Evolutionary conservation across 2,113 vertebrate genomes (phyloP).

Genomic region (Pteruthius melanotis): DNA sequence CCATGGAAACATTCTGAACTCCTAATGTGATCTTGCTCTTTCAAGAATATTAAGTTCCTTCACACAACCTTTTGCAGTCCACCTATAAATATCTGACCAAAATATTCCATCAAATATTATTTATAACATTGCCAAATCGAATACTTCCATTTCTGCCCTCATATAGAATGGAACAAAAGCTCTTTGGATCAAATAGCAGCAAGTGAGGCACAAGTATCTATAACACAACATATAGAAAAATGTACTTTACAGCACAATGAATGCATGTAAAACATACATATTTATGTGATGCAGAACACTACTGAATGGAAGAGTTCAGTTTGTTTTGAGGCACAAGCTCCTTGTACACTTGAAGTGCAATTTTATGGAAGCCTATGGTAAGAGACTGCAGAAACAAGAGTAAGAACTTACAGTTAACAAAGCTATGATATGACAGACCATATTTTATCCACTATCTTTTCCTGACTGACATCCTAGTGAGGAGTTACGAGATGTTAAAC

Average conservation of each 20-base stretch:
- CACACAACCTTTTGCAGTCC: not conserved
- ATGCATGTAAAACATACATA: not conserved
- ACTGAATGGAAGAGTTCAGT: not conserved
- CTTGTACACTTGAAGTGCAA: not conserved
- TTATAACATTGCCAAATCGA: not conserved
- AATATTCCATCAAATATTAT: not conserved
- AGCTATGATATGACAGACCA: not conserved
- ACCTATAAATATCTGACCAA: not conserved
- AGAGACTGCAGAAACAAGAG: not conserved
- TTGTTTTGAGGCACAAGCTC: not conserved
- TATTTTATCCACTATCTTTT: not conserved
- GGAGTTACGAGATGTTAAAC: not conserved
- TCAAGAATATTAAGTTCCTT: not conserved
- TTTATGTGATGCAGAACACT: not conserved
- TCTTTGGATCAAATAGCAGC: not conserved
- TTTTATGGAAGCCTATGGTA: not conserved
- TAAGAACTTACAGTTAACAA: not conserved
- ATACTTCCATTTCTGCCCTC: not conserved
- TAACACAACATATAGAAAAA: not conserved
- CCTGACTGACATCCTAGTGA: not conserved
- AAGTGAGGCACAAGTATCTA: not conserved
- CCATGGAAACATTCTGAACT: not conserved
- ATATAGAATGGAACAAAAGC: not conserved
- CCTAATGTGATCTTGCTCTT: not conserved
- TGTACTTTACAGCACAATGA: not conserved